Evolutionary conservation across 2,797 vertebrate species (phyloP), one percentile per base, ranked within the genome.

Genomic region (Hoplostethus atlanticus): DNA sequence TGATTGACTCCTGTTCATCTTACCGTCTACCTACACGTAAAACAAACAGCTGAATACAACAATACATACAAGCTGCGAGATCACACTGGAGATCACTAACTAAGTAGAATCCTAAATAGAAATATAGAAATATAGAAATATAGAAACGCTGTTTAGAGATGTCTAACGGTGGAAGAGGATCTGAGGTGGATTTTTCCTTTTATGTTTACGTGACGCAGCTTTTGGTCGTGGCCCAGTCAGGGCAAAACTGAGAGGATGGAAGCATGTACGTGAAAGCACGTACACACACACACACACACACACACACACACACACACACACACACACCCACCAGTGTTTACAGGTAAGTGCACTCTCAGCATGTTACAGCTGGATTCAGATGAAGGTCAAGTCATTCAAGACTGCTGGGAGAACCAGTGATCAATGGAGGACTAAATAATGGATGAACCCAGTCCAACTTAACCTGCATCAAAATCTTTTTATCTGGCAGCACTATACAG

Each of bases 381-480:
- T 21, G 52, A 21, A 48, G 65, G 54, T 68, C 42, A 58, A 6
- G 42, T 56, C 34, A 51, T 25, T 40, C 62, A 5, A 17, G 15
- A 4, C 42, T 40, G 38, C 38, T 8, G 9, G 38, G 38, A 53
- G 21, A 60, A 40, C 47, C 6, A 42, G 21, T 3, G 28, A 53
- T 46, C 48, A 46, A 61, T 61, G 46, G 17, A 28, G 3, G 25
- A 44, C 5, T 70, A 21, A 70, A 69, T 69, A 52, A 69, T 60
- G 6, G 36, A 68, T 28, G 34, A 25, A 55, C 42, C 12, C 40
- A 44, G 40, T 3, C 42, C 9, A 15, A 15, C 15, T 47, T 47
- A 3, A 16, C 2, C 12, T 47, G 44, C 15, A 47, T 16, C 10
- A 16, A 16, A 13, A 4, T 10, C 6, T 34, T 6, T 34, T 34